Base-by-base conservation (phyloP, 64 coral and sea anemone genomes). In the Montipora capricornis region DNA sequence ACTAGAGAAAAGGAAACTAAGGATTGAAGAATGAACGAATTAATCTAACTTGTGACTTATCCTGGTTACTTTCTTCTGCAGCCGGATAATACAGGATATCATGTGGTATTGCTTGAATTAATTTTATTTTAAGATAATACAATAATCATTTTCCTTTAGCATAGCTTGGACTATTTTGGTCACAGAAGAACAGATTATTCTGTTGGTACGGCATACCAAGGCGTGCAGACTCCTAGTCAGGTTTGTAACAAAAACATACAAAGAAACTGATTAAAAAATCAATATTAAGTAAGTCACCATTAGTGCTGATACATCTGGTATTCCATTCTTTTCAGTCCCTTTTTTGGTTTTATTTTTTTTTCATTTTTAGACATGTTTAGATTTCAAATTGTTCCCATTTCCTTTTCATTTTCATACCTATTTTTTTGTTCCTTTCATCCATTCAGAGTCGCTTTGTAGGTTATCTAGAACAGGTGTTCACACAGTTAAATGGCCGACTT, bases 141-240 rank as follows among this genome's bases (percentile, higher is more conserved):
- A 57, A 57, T 12, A 64, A 64, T 64, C 61, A 64, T 64, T 64
- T 64, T 64, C 13, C 61, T 12, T 67, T 73, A 99, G 98, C 89
- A 99, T 85, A 99, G 98, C 52, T 79, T 99, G 19, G 98, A 96
- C 58, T 99, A 96, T 81, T 99, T 99, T 94, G 98, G 98, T 49
- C 87, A 89, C 62, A 93, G 98, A 58, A 90, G 98, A 68, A 99
- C 98, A 48, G 98, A 99, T 76, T 96, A 96, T 70, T 94, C 84
- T 49, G 92, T 96, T 22, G 95, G 97, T 15, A 99, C 94, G 24
- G 89, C 84, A 19, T 99, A 89, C 14, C 97, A 99, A 93, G 97
- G 97, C 68, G 97, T 99, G 0, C 89, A 99, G 53, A 99, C 97
- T 52, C 97, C 97, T 26, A 99, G 97, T 60, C 97, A 99, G 97